Conservation (phyloP, 2,888 invertebrate genomes). For the Diarsia rubi region DNA sequence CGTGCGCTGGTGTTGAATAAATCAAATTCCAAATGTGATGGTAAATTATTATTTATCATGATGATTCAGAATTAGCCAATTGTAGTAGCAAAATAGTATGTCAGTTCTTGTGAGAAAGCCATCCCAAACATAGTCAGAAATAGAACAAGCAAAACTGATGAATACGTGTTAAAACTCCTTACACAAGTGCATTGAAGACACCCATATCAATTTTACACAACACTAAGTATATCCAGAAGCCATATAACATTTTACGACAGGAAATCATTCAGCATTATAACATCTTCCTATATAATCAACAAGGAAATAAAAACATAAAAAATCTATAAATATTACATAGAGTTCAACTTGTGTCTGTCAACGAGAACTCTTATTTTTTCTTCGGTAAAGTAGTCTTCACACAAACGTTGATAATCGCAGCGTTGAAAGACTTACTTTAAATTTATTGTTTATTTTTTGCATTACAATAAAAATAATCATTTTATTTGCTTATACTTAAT, state of each 20-base stretch:
- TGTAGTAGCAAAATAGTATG: too few relatives aligned
- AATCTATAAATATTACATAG: conserved; percentile 31
- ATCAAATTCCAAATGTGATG: too few relatives aligned
- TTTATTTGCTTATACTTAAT: too few relatives aligned
- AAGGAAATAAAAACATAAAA: conserved; percentile 47
- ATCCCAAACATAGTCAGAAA: background rate
- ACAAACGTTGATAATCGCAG: conserved; percentile 17
- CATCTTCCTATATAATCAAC: conserved; percentile 29
- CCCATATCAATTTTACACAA: conserved; percentile 23
- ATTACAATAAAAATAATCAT: too few relatives aligned
- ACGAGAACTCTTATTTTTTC: conserved; percentile 34
- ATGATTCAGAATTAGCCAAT: too few relatives aligned
- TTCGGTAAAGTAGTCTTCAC: conserved; percentile 30
- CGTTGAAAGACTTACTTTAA: conserved; percentile 26
- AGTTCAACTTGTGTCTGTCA: conserved; percentile 51
- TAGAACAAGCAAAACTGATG: background rate
- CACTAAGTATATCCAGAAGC: conserved; percentile 18
- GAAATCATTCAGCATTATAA: conserved; percentile 57
- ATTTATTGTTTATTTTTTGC: too few relatives aligned
- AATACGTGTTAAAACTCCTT: background rate
- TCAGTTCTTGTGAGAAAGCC: background rate
- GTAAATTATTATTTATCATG: too few relatives aligned
- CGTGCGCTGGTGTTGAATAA: too few relatives aligned
- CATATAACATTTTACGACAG: conserved; percentile 56
- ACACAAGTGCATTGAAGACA: conserved; percentile 14